Base-by-base conservation (phyloP, 2,888 invertebrate species). In the Drosophila trichaetosa region DNA sequence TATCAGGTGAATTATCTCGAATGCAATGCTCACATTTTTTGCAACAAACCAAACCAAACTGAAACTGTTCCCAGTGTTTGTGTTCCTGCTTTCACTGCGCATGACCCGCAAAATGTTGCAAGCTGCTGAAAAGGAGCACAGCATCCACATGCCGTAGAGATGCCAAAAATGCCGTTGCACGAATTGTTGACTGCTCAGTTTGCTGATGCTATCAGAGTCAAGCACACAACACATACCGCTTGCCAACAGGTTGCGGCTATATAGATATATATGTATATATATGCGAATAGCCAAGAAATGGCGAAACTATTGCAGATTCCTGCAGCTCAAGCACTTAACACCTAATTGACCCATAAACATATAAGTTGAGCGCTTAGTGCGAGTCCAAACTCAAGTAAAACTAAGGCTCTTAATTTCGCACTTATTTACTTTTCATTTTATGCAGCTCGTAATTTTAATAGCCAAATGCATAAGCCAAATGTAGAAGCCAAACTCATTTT, bases 71-170 rank as follows among this genome's bases (percentile, higher is more conserved):
- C 68, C 64, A 53, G 46, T 69, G 4, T 52, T 8, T 36, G 1
- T 0, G 0, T 2, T 16, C 2, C 5, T 6, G 8, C 1, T 10
- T 8, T 4, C 72, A 2, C 16, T 29, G 79, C 77, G 88, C 88
- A 77, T 46, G 73, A 70, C 60, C 81, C 83, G 31, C 16, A 13
- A 34, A 38, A 34, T n/a, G 36, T 31, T 13, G 42, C 36, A 27
- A 49, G 5, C 27, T 10, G 49, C 7, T 4, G 24, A 34, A 34
- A 70, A 54, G 61, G 53, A 71, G 80, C 73, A 76, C 86, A 87
- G 83, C 83, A 87, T 84, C 88, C 83, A 87, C 88, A 85, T n/a
- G 21, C 49, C 10, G 29, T 21, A 49, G 16, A 8, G 11, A n/a
- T 29, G 13, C 4, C 24, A 29, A 10, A 34, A 40, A 24, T 36